A percentile compares a stretch with the other conserved stretches of the same genome.
phyloP scores from a whole-genome alignment of 2,888 invertebrate species.

The Acanthosepion pharaonis region DNA sequence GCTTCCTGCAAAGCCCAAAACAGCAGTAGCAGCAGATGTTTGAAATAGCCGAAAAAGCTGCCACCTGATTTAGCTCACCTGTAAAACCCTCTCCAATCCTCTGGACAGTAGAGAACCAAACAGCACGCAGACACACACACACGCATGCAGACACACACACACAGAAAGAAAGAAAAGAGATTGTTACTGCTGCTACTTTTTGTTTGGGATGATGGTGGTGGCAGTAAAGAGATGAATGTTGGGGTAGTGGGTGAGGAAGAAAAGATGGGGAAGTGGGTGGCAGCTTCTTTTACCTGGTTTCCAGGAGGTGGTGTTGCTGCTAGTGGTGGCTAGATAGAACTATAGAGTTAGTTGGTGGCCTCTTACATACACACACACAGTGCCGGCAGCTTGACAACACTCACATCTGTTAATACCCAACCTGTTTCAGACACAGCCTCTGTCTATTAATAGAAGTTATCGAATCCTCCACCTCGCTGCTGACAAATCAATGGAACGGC shows the following conservation, averaged over 20 bases:
- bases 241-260: background rate
- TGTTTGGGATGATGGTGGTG: constrained; percentile 33
- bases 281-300: constrained; percentile 20
- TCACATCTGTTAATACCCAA: constrained; percentile 22
- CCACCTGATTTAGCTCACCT: background rate
- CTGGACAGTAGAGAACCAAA: background rate
- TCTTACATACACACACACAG: too few species aligned
- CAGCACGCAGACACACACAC: background rate
- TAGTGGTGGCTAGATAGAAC: background rate
- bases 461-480: background rate
- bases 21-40: background rate
- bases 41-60: background rate
- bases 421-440: background rate
- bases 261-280: background rate
- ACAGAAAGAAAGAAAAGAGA: too few species aligned
- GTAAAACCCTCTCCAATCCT: background rate
- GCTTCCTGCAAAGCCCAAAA: constrained; percentile 6
- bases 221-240: background rate
- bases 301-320: background rate
- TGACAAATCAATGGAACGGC: constrained; percentile 1
- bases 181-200: background rate
- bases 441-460: constrained; percentile 21
- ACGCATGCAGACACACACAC: background rate
- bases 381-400: constrained; percentile 22
- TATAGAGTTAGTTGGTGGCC: background rate